phyloP scores from a whole-genome alignment of 2,797 vertebrate species.

The Phataginus tetradactyla region DNA sequence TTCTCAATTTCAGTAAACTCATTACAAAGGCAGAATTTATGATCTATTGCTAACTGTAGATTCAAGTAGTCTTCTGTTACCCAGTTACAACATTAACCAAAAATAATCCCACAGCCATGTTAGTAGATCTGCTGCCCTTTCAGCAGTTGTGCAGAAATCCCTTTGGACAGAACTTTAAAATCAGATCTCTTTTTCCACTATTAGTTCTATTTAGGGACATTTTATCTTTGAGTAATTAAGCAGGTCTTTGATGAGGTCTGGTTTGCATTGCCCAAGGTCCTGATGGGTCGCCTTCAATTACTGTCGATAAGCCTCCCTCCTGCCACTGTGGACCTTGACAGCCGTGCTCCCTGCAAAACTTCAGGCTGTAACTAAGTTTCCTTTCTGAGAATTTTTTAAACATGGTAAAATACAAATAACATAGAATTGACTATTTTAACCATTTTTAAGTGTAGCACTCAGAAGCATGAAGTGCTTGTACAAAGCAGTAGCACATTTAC shows the following conservation, averaged over 20 bases:
- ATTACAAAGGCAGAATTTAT: neutral
- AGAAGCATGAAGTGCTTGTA: accelerated
- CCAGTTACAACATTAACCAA: accelerated
- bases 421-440: too few species aligned
- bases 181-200: neutral
- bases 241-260: neutral
- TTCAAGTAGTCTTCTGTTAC: too few species aligned
- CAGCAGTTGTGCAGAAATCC: accelerated
- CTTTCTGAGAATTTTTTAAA: neutral
- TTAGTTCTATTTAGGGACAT: neutral
- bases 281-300: accelerated
- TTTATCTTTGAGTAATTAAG: neutral
- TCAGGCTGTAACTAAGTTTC: neutral
- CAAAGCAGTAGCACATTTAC: accelerated
- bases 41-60: too few species aligned
- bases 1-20: neutral
- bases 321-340: neutral
- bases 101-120: accelerated
- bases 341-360: neutral
- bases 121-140: accelerated
- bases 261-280: neutral
- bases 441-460: accelerated
- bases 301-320: neutral
- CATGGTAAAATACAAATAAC: neutral
- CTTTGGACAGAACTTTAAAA: neutral